Base-by-base conservation (phyloP, 2,888 invertebrate genomes). In the Aleiodes leptofemur region DNA sequence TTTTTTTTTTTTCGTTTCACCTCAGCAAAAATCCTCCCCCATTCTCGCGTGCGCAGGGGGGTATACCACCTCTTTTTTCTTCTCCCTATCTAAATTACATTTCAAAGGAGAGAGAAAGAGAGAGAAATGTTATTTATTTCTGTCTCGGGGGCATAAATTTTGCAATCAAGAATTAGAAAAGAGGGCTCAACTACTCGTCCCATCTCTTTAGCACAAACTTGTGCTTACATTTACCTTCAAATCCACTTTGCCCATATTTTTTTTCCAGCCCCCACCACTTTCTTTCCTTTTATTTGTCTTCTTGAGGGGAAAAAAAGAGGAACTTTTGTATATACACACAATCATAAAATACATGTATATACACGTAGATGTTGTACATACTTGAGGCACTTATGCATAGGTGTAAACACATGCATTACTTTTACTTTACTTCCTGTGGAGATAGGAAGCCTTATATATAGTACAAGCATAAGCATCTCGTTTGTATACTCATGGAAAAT, bases 1-100 rank as follows among this genome's bases (percentile, higher is more conserved):
- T 69, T 72, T 56, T 64, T 34, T 34, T 6, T 73, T 76, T 77
- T 64, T 55, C 72, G 53, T 56, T 57, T 51, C 51, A 23, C 69
- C 78, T 73, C 73, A 53, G 50, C 8, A 50, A 74, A 61, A 56
- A 29, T 23, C 7, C 66, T 11, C 31, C 50, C 73, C 8, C 29
- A 11, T 69, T 69, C 13, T 50, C 50, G 57, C 48, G 43, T 48
- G 51, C 64, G 31, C 69, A n/a, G 9, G 11, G 23, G 23, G 13
- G 34, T 72, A 53, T 72, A 14, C 2, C 50, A 23, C 13, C 14
- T 43, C 51, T 56, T 64, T 51, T 56, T 64, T 51, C 72, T 43
- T 11, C 77, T 73, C 77, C 80, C 83, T 83, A 82, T 84, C 84
- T 84, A 84, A 85, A 85, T 85, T 85, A 84, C 83, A 83, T 85